Evolutionary conservation across 2,797 vertebrate species (phyloP).

Genomic region (Epinephelus awoara): DNA sequence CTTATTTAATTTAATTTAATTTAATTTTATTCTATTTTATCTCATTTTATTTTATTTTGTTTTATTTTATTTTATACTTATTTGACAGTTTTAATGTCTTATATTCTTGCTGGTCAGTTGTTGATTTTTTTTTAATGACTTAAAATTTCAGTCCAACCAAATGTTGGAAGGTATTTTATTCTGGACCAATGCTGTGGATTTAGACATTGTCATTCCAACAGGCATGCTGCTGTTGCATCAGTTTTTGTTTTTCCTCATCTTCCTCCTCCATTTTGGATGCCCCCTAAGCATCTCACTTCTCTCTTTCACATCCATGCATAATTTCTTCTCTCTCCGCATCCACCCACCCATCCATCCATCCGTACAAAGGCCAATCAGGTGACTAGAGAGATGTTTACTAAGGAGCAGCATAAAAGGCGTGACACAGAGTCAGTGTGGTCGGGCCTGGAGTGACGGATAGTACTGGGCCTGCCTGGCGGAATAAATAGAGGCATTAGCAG

Average conservation of each 20-base stretch:
- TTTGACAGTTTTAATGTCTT: too few relatives aligned
- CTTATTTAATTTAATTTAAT: too few relatives aligned
- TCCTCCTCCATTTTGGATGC: neutral
- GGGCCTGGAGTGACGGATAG: conserved; percentile 65
- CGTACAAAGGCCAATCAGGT: conserved; percentile 44
- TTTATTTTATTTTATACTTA: too few relatives aligned
- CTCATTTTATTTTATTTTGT: too few relatives aligned
- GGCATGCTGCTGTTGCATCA: neutral
- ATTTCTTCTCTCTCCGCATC: conserved; percentile 9
- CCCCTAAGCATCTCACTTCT: neutral
- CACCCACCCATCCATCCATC: conserved; percentile 24
- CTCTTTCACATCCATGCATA: neutral
- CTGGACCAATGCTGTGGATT: too few relatives aligned
- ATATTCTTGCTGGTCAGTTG: too few relatives aligned
- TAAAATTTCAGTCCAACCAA: too few relatives aligned
- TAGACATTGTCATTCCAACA: neutral
- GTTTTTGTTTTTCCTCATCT: neutral
- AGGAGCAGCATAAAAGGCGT: conserved; percentile 55
- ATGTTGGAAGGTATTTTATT: neutral
- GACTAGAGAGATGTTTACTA: conserved; percentile 61
- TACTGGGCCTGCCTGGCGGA: conserved; percentile 52
- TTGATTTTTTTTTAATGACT: too few relatives aligned
- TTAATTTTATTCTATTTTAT: too few relatives aligned
- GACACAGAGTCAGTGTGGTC: conserved; percentile 46
- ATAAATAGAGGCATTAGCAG: conserved; percentile 84